Evolutionary conservation across 2,888 invertebrate genomes (phyloP), one percentile per base, ranked within the genome.

Genomic region (Temnothorax ravouxi): DNA sequence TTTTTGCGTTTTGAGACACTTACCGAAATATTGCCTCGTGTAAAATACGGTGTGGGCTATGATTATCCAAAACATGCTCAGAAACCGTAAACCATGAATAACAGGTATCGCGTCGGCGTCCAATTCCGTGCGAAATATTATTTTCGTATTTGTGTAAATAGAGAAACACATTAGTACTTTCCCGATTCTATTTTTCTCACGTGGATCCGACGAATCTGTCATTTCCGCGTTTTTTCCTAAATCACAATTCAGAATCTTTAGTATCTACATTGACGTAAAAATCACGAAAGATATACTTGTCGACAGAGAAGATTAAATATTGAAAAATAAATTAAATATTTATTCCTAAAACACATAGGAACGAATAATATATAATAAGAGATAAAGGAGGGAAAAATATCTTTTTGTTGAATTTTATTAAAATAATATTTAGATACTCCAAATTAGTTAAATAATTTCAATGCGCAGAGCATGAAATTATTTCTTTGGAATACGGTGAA

Each of bases 21-120:
- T 72, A 93, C 95, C 94, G 2, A 93, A 88, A 72, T 92, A 95
- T 81, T 95, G 95, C 2, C 91, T 90, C 87, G 94, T 93, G 88
- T 95, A 96, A 86, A 93, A 95, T 15, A 95, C 84, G 8, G 95
- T 95, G 88, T 96, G 96, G 0, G 95, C 95, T 84, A 95, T 91
- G 64, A 96, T 95, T 29, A 96, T 95, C 96, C 96, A 96, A 44
- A 95, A 88, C 95, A 96, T 96, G 25, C 95, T 95, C 29, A 96
- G 92, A 87, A 96, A 95, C 87, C 95, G 94, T 13, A 96, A 82
- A 0, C 96, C 96, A 87, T 96, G 96, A 18, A 96, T 93, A 4
- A 94, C 92, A 0, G 92, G 88, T 1, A 96, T 87, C 1, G 95
- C 92, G 25, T 95, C 94, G 0, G 90, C 56, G 4, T 92, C 86